Evolutionary conservation across 2,797 vertebrate genomes (phyloP), one percentile per base, ranked within the genome.

Genomic region (Aulostomus chinensis): DNA sequence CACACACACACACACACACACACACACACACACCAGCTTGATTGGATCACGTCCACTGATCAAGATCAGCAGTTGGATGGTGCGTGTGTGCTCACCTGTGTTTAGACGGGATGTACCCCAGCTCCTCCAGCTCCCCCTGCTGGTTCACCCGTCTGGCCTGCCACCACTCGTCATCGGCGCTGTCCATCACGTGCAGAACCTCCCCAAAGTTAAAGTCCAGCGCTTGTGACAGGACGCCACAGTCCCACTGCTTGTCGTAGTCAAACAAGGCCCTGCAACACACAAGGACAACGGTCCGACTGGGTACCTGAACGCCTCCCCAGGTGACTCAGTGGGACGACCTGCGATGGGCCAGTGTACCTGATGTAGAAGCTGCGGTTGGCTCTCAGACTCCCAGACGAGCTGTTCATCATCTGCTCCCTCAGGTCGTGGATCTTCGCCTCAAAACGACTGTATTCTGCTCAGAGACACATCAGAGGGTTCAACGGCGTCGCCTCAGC

Each of bases 371-470:
- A 88, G 38, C 38, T 78, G 6, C 76, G 62, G 58, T 61, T 83
- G 24, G 68, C 22, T 29, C 93, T 84, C 68, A 94, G 78, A 0
- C 90, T 93, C 5, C 92, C 93, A 0, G 94, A 94, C 0, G 80
- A 73, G 71, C 85, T 94, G 76, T 93, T 94, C 92, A 95, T 94
- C 75, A 95, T 89, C 80, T 96, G 94, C 37, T 96, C 93, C 57
- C 94, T 85, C 53, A 95, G 87, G 57, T 95, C 94, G 1, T 95
- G 94, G 77, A 95, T 95, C 83, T 95, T 95, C 5, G 94, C 93
- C 52, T 95, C 93, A 0, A 95, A 94, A 9, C 93, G 89, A 30
- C 93, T 93, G 73, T 95, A 94, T 67, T 94, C 93, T 87, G 52
- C 9, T 43, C 56, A 42, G 20, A 51, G 33, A 41, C 45, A 70